Evolutionary conservation across 2,113 vertebrate species (phyloP).

Genomic region (Aleadryas rufinucha): DNA sequence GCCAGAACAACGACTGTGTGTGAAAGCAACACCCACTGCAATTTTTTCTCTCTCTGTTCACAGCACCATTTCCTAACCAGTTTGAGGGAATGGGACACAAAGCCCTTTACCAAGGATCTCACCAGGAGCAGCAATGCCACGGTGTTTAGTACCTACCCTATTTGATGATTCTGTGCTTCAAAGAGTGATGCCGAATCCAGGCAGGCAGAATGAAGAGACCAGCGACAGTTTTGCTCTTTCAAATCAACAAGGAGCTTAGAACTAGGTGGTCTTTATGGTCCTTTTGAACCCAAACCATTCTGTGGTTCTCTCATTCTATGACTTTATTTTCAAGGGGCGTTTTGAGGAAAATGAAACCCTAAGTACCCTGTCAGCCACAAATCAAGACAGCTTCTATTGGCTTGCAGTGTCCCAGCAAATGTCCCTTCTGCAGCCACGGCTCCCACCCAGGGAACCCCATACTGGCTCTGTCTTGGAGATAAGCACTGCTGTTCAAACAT

Average conservation of each 20-base stretch:
- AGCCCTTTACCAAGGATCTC: not conserved
- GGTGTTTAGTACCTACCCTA: rapidly evolving
- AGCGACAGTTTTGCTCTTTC: not conserved
- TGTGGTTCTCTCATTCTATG: not conserved
- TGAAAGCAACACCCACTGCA: not conserved
- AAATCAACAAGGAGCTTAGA: not conserved
- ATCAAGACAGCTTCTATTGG: not conserved
- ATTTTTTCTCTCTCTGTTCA: not conserved
- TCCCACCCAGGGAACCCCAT: not conserved
- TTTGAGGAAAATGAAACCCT: not conserved
- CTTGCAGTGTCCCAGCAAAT: not conserved
- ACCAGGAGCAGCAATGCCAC: rapidly evolving
- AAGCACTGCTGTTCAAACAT: not conserved
- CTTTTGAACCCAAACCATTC: not conserved
- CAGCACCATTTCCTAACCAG: not conserved
- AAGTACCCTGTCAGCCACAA: not conserved
- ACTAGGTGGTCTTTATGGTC: not conserved
- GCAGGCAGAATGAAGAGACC: not conserved
- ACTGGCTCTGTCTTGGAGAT: not conserved
- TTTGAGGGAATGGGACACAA: not conserved
- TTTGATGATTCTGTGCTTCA: not conserved
- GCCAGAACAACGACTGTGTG: not conserved
- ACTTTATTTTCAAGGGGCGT: not conserved
- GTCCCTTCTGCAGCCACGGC: not conserved
- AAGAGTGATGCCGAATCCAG: not conserved